Percentiles rank a stretch among this genome's conserved stretches.
Conservation (phyloP, 2,113 vertebrate genomes). For the Crotalus tigris region DNA sequence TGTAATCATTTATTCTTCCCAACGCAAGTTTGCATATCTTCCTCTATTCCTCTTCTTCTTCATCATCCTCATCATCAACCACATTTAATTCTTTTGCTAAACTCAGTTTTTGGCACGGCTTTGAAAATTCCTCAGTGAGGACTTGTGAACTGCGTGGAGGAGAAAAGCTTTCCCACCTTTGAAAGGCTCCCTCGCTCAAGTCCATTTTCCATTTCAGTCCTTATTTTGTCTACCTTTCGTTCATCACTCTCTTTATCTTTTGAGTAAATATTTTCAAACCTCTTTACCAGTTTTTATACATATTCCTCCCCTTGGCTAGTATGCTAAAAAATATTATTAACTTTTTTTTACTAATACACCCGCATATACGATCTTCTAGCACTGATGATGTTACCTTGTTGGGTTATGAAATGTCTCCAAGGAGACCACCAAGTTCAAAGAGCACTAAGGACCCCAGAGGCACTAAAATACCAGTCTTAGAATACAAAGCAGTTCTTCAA, state of each 20-base stretch:
- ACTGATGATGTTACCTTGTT: neutral
- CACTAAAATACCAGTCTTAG: neutral
- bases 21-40: neutral
- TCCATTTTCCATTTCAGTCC: slow-evolving; percentile 9
- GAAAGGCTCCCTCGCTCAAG: neutral
- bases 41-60: neutral
- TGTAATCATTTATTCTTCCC: neutral
- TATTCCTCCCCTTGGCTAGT: neutral
- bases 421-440: neutral
- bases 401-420: neutral
- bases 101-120: slow-evolving; percentile 16
- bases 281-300: neutral
- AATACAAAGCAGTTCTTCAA: neutral
- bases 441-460: neutral
- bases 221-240: neutral
- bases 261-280: neutral
- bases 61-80: neutral
- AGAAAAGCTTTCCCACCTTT: neutral
- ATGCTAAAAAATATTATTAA: neutral
- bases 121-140: neutral
- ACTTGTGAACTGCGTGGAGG: neutral
- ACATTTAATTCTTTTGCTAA: neutral
- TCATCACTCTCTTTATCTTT: neutral
- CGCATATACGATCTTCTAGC: neutral
- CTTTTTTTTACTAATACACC: neutral